These are phyloP conservation scores for Phalera bucephala DNA, from an alignment of 2,888 invertebrate species.

Conservation along the genomic window DNA sequence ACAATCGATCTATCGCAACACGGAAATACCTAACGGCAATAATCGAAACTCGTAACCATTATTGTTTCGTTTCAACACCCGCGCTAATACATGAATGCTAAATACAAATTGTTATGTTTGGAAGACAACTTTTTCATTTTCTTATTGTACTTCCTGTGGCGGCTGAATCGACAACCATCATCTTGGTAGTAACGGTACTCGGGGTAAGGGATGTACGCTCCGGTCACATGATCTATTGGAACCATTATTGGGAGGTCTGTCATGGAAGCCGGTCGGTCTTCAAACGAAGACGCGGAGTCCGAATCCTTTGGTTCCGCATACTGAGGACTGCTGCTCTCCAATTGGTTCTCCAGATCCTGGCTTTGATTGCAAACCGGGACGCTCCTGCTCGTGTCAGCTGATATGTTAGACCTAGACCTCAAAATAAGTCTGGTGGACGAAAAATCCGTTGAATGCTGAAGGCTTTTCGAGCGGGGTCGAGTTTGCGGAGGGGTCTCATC, in stretches of 20 bases:
- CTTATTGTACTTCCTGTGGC: slow-evolving; percentile 54
- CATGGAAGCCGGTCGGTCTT: slow-evolving; percentile 61
- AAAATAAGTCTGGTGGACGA: slow-evolving; percentile 63
- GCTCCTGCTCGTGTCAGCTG: slow-evolving; percentile 73
- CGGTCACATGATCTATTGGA: slow-evolving; percentile 61
- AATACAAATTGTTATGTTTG: slow-evolving; percentile 71
- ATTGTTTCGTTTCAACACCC: slow-evolving; percentile 45
- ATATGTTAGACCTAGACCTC: slow-evolving; percentile 69
- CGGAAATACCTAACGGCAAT: slow-evolving; percentile 51
- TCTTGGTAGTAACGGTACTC: slow-evolving; percentile 68
- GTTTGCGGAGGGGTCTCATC: slow-evolving; percentile 61
- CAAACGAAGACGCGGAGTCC: slow-evolving; percentile 57
- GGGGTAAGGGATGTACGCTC: slow-evolving; percentile 68
- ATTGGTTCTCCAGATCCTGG: slow-evolving; percentile 54
- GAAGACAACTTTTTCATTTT: slow-evolving; percentile 46
- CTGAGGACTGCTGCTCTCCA: slow-evolving; percentile 62
- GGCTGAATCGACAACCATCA: slow-evolving; percentile 51
- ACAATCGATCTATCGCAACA: neutral
- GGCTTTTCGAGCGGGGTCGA: slow-evolving; percentile 55
- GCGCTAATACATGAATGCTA: slow-evolving; percentile 81
- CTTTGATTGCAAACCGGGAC: slow-evolving; percentile 74
- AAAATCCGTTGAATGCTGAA: slow-evolving; percentile 64
- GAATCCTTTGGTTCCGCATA: slow-evolving; percentile 66
- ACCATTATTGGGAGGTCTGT: slow-evolving; percentile 67
- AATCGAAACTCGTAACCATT: slow-evolving; percentile 77